Conservation (phyloP, 2,797 vertebrate genomes). For the Spondyliosoma cantharus region DNA sequence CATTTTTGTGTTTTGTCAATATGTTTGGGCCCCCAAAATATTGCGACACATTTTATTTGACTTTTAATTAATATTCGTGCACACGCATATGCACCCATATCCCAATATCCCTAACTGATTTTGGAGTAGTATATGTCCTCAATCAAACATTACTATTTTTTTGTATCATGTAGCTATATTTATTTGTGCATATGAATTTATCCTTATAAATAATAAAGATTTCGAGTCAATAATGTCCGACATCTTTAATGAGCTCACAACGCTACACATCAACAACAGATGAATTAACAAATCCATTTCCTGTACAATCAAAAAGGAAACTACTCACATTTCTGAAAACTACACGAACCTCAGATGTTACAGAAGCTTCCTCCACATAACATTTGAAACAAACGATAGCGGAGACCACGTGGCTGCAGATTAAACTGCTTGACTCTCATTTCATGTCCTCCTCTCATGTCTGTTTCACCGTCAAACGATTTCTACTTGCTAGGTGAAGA, state of each 20-base stretch:
- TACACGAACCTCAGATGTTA: neutral
- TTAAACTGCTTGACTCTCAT: neutral
- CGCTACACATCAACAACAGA: neutral
- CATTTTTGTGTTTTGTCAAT: too few species aligned
- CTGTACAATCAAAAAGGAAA: neutral
- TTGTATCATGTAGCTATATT: conserved; percentile 12
- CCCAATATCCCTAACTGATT: too few species aligned
- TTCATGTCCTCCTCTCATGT: neutral
- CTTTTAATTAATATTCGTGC: too few species aligned
- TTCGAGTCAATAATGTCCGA: neutral
- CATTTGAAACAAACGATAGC: neutral
- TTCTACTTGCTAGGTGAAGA: neutral
- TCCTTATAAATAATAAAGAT: conserved; percentile 21
- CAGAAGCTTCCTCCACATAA: neutral
- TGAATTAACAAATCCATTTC: neutral
- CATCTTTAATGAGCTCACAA: conserved; percentile 25
- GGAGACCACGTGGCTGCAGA: neutral
- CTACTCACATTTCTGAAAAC: neutral
- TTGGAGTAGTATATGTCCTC: too few species aligned
- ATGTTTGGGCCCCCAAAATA: too few species aligned
- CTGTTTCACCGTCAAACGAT: neutral
- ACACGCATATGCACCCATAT: too few species aligned
- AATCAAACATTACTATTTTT: neutral
- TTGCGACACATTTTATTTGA: too few species aligned
- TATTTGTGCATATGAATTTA: conserved; percentile 2